Percentiles rank a stretch among this genome's conserved stretches.
phyloP scores from a whole-genome alignment of 2,113 vertebrate genomes.

The pig (Sus scrofa) region DNA sequence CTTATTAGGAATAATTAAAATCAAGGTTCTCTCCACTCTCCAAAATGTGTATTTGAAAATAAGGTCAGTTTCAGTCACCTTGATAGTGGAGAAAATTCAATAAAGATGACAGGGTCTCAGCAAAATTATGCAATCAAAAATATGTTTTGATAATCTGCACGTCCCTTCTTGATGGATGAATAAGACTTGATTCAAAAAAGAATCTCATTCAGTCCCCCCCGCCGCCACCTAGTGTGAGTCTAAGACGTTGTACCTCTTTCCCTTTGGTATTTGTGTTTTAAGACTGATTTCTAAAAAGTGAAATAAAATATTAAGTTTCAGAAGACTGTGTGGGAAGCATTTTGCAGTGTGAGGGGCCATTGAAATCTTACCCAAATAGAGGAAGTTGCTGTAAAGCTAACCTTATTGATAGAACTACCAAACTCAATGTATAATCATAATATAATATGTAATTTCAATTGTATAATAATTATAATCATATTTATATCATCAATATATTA shows the following conservation, averaged over 20 bases:
- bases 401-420: not conserved
- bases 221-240: not conserved
- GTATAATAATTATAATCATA: not conserved
- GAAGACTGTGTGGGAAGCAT: not conserved
- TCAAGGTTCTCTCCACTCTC: not conserved
- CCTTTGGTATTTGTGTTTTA: not conserved
- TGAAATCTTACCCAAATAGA: not conserved
- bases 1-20: slow-evolving; percentile 35
- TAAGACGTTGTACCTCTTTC: not conserved
- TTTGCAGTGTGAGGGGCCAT: not conserved
- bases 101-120: not conserved
- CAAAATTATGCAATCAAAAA: not conserved
- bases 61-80: not conserved
- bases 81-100: not conserved
- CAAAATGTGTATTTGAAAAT: slow-evolving; percentile 45
- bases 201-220: not conserved
- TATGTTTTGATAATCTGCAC: not conserved
- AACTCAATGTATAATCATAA: not conserved
- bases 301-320: slow-evolving; percentile 10
- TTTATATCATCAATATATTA: not conserved
- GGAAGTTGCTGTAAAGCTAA: not conserved
- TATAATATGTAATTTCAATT: not conserved
- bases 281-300: not conserved
- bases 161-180: not conserved
- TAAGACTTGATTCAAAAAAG: not conserved